Evolutionary conservation across 2,113 vertebrate species (phyloP).

Genomic region (Actenoides lindsayi): DNA sequence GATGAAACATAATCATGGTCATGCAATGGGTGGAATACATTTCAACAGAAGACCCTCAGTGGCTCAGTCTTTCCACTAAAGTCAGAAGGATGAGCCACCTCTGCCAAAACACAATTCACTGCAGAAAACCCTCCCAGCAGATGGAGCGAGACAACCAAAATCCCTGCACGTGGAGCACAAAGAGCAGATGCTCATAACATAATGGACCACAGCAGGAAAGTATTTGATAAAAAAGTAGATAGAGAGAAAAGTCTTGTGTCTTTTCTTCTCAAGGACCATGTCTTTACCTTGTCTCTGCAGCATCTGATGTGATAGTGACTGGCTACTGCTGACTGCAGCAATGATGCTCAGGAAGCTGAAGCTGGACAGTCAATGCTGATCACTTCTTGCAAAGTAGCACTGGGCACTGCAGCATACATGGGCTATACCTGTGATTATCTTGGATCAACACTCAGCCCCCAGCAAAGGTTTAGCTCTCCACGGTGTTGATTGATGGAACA

Average conservation of each 20-base stretch:
- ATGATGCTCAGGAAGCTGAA: background rate
- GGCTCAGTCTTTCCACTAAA: background rate
- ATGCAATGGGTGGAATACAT: background rate
- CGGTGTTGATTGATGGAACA: background rate
- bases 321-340: background rate
- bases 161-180: background rate
- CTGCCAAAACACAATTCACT: background rate
- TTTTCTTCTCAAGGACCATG: background rate
- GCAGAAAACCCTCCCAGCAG: background rate
- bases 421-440: background rate
- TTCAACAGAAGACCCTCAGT: background rate
- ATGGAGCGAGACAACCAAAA: background rate
- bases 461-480: background rate
- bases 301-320: accelerated
- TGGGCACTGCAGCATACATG: background rate
- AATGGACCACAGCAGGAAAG: background rate
- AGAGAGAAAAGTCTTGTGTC: background rate
- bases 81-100: background rate
- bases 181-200: background rate
- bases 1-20: background rate
- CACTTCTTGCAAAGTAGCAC: background rate
- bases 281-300: background rate
- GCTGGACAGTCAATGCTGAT: background rate
- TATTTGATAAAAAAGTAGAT: background rate
- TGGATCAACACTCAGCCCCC: background rate